These are phyloP conservation scores for Mya arenaria DNA, from an alignment of 1,140 invertebrate genomes.

Conservation along the genomic window DNA sequence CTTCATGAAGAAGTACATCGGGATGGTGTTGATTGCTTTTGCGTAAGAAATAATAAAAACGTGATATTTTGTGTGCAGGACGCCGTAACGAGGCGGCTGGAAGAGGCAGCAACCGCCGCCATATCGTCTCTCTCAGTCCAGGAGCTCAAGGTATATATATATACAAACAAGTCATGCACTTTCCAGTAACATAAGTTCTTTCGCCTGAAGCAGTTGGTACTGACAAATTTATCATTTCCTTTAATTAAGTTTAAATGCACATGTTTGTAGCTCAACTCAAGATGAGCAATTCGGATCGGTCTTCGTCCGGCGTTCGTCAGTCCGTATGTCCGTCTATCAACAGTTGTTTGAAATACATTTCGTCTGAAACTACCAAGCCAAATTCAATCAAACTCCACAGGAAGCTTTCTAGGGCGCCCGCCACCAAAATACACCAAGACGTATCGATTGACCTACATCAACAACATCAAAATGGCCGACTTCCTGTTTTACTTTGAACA, in stretches of 20 bases:
- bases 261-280: background rate
- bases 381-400: too few relatives aligned
- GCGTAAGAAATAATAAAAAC: background rate
- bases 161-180: background rate
- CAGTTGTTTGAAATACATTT: too few relatives aligned
- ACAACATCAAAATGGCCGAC: too few relatives aligned
- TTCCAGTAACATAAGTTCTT: background rate
- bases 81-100: background rate
- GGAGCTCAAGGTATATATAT: conserved; percentile 21
- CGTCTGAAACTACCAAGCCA: too few relatives aligned
- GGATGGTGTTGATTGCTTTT: too few relatives aligned
- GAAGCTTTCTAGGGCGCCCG: too few relatives aligned
- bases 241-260: background rate
- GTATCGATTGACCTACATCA: too few relatives aligned
- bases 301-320: background rate
- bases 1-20: background rate
- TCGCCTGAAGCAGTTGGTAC: background rate
- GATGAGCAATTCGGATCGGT: background rate
- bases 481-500: too few relatives aligned
- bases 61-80: conserved; percentile 3
- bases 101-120: conserved; percentile 6
- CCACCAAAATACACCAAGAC: too few relatives aligned
- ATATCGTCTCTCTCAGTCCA: conserved; percentile 32
- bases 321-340: background rate
- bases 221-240: background rate